These are phyloP conservation scores for Clangula hyemalis DNA, from an alignment of 2,797 vertebrate genomes.

Conservation along the genomic window DNA sequence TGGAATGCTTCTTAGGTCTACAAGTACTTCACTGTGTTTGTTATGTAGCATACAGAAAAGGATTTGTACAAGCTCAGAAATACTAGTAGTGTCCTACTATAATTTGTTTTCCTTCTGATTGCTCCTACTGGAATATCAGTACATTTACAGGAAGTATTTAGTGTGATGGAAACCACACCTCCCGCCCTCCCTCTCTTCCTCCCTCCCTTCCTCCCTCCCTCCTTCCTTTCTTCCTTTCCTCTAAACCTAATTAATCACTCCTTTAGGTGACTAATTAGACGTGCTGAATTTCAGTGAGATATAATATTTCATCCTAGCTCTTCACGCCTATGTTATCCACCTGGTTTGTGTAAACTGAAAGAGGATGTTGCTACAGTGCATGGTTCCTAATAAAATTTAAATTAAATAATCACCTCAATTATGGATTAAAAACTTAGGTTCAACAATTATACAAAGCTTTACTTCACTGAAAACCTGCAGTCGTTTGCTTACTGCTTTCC, in stretches of 20 bases:
- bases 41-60: not conserved
- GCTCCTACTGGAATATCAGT: not conserved
- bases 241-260: constrained; percentile 63
- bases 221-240: not conserved
- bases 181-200: too few relatives aligned
- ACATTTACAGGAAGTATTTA: constrained; percentile 50
- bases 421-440: constrained; percentile 54
- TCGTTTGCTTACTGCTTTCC: not conserved
- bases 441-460: constrained; percentile 16
- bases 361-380: constrained; percentile 12
- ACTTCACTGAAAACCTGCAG: not conserved
- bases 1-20: not conserved
- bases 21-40: not conserved
- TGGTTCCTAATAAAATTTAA: constrained; percentile 54
- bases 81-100: not conserved
- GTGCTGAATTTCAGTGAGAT: constrained; percentile 30
- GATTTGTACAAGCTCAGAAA: constrained; percentile 24
- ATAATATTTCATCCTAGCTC: constrained; percentile 28
- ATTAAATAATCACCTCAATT: constrained; percentile 62
- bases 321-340: not conserved
- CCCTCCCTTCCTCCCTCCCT: not conserved
- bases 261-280: constrained; percentile 62
- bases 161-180: not conserved
- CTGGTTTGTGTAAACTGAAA: constrained; percentile 46
- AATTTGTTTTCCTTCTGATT: constrained; percentile 28